Evolutionary conservation across 2,113 vertebrate genomes (phyloP).

Genomic region (Ellobius talpinus): DNA sequence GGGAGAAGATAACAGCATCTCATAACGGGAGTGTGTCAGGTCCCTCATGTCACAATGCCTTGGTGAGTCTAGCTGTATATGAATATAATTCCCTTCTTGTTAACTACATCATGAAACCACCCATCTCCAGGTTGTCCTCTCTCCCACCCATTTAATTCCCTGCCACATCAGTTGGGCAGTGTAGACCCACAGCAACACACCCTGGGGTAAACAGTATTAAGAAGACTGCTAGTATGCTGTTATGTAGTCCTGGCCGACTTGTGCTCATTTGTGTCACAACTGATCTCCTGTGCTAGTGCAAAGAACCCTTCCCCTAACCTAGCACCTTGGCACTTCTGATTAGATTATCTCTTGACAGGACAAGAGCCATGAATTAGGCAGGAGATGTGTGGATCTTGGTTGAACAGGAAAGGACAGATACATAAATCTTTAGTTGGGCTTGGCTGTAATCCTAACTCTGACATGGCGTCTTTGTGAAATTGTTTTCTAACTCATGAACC

Average conservation of each 20-base stretch:
- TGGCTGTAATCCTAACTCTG: not conserved
- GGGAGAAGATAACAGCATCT: not conserved
- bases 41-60: not conserved
- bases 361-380: not conserved
- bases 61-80: not conserved
- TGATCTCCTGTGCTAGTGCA: accelerated
- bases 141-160: not conserved
- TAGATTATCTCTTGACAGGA: not conserved
- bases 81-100: not conserved
- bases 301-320: not conserved
- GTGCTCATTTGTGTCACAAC: not conserved
- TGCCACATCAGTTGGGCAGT: not conserved
- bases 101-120: not conserved
- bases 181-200: too few species aligned
- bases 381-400: not conserved
- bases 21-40: not conserved
- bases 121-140: not conserved
- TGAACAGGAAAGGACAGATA: not conserved
- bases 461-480: not conserved
- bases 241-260: not conserved
- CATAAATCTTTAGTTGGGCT: not conserved
- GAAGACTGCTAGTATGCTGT: not conserved
- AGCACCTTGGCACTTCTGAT: not conserved
- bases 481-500: not conserved
- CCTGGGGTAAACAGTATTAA: not conserved